Percentiles rank a stretch among this genome's conserved stretches.
phyloP scores from a whole-genome alignment of 1,140 invertebrate species.

The Heliconius nattereri region DNA sequence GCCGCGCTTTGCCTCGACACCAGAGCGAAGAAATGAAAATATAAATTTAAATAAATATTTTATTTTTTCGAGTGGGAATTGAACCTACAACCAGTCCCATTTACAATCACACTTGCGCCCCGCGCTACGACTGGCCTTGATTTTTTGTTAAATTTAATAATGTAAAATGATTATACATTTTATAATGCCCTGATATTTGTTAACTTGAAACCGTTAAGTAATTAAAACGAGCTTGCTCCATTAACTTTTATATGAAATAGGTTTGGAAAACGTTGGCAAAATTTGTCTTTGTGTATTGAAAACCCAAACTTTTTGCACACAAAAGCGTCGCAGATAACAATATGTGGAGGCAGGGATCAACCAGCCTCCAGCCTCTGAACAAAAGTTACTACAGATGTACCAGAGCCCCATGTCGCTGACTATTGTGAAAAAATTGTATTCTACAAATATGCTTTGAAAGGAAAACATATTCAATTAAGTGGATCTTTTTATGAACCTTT shows the following conservation, averaged over 20 bases:
- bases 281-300: constrained; percentile 21
- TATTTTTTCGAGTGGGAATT: too few species aligned
- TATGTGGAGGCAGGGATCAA: constrained; percentile 10
- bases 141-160: too few species aligned
- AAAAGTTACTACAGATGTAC: constrained; percentile 11
- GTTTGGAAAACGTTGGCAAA: constrained; percentile 16
- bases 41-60: too few species aligned
- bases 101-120: too few species aligned
- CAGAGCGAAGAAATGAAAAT: too few species aligned
- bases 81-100: too few species aligned
- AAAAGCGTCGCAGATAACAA: constrained; percentile 19
- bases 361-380: background rate
- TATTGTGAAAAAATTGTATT: constrained; percentile 6
- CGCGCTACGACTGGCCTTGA: too few species aligned
- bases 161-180: background rate
- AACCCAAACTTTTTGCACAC: constrained; percentile 13
- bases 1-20: too few species aligned
- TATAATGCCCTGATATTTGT: background rate
- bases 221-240: constrained; percentile 20
- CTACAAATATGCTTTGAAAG: constrained; percentile 11
- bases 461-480: constrained; percentile 6
- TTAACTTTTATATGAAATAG: constrained; percentile 22
- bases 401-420: background rate
- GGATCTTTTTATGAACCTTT: constrained; percentile 4
- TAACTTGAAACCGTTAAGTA: constrained; percentile 17